Evolutionary conservation across 2,113 vertebrate genomes (phyloP).

Genomic region (Neopipo cinnamomea): DNA sequence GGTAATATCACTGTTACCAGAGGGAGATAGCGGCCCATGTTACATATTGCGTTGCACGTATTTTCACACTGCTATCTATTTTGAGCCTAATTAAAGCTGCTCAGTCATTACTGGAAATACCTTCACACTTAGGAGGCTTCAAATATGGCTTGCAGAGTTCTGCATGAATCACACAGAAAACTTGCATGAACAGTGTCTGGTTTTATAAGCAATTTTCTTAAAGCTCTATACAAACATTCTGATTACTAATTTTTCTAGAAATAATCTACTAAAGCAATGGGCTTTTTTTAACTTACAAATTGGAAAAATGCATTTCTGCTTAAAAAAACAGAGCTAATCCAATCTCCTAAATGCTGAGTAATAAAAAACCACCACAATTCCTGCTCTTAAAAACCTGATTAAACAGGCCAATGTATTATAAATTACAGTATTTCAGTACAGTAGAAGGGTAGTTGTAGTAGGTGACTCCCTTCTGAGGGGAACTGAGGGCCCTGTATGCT

Average conservation of each 20-base stretch:
- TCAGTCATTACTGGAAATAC: not conserved
- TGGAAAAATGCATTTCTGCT: not conserved
- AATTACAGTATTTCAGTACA: not conserved
- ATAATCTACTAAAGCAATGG: not conserved
- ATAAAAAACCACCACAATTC: not conserved
- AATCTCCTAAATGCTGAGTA: not conserved
- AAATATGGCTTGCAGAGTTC: not conserved
- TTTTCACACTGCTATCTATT: not conserved
- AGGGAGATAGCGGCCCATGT: not conserved
- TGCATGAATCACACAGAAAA: not conserved
- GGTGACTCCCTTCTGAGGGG: not conserved
- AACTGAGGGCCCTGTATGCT: not conserved
- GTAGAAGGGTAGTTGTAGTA: not conserved
- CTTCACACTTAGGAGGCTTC: not conserved
- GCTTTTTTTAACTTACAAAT: not conserved
- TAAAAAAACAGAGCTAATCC: not conserved
- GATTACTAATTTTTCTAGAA: not conserved
- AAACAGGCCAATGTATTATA: not conserved
- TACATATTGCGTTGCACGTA: not conserved
- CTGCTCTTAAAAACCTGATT: not conserved
- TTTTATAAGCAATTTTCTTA: not conserved
- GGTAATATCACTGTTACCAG: not conserved
- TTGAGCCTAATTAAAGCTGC: not conserved
- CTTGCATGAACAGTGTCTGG: not conserved
- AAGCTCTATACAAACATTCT: not conserved